Base-by-base conservation (phyloP, 1,140 invertebrate genomes). In the Xylocopa sonorina region DNA sequence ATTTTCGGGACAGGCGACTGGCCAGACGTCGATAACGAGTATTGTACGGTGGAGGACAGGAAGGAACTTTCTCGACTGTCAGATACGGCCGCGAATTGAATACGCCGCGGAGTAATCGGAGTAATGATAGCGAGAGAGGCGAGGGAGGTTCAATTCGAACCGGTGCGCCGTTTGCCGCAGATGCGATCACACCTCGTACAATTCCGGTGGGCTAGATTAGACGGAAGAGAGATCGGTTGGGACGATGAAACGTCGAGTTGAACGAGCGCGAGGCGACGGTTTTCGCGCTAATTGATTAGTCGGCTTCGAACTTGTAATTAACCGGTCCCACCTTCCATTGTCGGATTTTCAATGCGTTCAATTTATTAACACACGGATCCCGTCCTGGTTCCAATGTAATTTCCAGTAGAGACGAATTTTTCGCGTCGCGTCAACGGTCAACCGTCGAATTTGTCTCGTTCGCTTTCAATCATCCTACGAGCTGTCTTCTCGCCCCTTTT, bases 51-150 rank as follows among this genome's bases (percentile, higher is more conserved):
- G 32, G 18, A 21, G 24, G 16, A 32, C n/a, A 32, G 60, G 51
- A 57, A 78, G 51, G 81, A 84, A 84, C 82, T 84, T 84, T 83
- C 76, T 78, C 82, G 76, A 83, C 75, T 83, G 82, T 83, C 76
- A 68, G 55, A 46, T 50, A 32, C 50, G 50, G 3, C 24, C 32
- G 50, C 48, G 64, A 27, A 71, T 78, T 71, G 6, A 78, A 78
- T 78, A 50, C 64, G 27, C n/a, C n/a, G n/a, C n/a, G n/a, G n/a
- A n/a, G n/a, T n/a, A n/a, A 5, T 9, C 41, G 32, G 24, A 29
- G 53, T 41, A 69, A 60, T 46, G 75, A 78, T 78, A 71, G 60
- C 75, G 64, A 46, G 62, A 0, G 34, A 66, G n/a, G 50, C 53
- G 55, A 60, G 29, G n/a, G 3, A 12, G 64, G 57, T 72, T 50